A percentile compares a stretch with the other conserved stretches of the same genome.
phyloP scores from a whole-genome alignment of 2,113 vertebrate species.

The Callionymus lyra region DNA sequence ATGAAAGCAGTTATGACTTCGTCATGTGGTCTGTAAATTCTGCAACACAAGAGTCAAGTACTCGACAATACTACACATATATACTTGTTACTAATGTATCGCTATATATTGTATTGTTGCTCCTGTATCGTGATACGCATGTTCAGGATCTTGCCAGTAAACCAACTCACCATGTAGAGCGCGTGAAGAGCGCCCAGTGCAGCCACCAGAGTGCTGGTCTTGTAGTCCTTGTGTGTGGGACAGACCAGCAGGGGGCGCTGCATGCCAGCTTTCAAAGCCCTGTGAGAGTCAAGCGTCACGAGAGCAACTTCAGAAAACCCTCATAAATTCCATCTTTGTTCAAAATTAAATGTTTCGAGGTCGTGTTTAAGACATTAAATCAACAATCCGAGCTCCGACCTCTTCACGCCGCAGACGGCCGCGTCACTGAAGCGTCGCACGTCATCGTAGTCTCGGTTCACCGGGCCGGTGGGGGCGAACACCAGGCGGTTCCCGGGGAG shows the following conservation, averaged over 20 bases:
- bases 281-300: constrained; percentile 19
- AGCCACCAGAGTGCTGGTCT: constrained; percentile 53
- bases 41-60: too few relatives aligned
- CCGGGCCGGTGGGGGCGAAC: constrained; percentile 66
- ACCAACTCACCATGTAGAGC: constrained; percentile 72
- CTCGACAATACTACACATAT: too few relatives aligned
- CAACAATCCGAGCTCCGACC: constrained; percentile 28
- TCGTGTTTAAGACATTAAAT: too few relatives aligned
- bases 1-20: too few relatives aligned
- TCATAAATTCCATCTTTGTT: too few relatives aligned
- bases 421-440: constrained; percentile 68
- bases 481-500: constrained; percentile 67
- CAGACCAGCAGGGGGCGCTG: constrained; percentile 70
- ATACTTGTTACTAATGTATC: too few relatives aligned
- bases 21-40: too few relatives aligned
- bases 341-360: too few relatives aligned
- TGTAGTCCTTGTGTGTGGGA: constrained; percentile 57
- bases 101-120: too few relatives aligned
- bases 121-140: too few relatives aligned
- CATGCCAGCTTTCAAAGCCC: constrained; percentile 70
- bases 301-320: neutral
- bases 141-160: too few relatives aligned
- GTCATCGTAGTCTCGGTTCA: constrained; percentile 73
- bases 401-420: constrained; percentile 58
- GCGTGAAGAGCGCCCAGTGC: constrained; percentile 68